Conservation (phyloP, 2,797 vertebrate species). For the Atherinosoma microstoma region DNA sequence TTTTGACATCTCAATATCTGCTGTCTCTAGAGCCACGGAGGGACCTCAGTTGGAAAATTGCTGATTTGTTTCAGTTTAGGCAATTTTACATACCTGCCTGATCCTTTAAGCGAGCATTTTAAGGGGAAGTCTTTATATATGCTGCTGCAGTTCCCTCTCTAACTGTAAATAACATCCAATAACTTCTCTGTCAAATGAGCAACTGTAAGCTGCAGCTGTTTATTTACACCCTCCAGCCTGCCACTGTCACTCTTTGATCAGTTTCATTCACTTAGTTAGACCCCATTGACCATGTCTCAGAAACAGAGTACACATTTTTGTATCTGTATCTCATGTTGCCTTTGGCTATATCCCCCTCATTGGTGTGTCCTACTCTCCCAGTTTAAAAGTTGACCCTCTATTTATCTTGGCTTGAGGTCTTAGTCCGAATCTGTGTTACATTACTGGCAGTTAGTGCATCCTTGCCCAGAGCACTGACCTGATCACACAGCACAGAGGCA, state of each 20-base stretch:
- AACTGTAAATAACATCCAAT: slow-evolving; percentile 59
- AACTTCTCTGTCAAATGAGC: slow-evolving; percentile 45
- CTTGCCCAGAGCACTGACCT: slow-evolving; percentile 8
- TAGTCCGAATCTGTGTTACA: neutral
- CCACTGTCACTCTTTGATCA: slow-evolving; percentile 25
- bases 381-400: slow-evolving; percentile 40
- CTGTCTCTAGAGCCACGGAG: slow-evolving; percentile 30
- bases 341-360: slow-evolving; percentile 16
- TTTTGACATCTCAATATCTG: slow-evolving; percentile 47
- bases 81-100: slow-evolving; percentile 33
- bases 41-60: slow-evolving; percentile 49
- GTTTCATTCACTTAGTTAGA: slow-evolving; percentile 47
- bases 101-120: slow-evolving; percentile 63
- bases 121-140: slow-evolving; percentile 53
- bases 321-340: slow-evolving; percentile 31
- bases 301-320: slow-evolving; percentile 23
- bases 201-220: slow-evolving; percentile 33
- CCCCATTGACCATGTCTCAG: slow-evolving; percentile 30
- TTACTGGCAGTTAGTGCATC: neutral
- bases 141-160: slow-evolving; percentile 34
- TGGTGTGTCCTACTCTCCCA: slow-evolving; percentile 36
- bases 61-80: slow-evolving; percentile 53
- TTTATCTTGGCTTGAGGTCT: slow-evolving; percentile 9
- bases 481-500: slow-evolving; percentile 2
- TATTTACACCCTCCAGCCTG: slow-evolving; percentile 40